Percentiles rank a stretch among this genome's conserved stretches.
These are phyloP conservation scores for Melikaiella ostensackeni DNA, from an alignment of 2,888 invertebrate genomes.

Conservation along the genomic window DNA sequence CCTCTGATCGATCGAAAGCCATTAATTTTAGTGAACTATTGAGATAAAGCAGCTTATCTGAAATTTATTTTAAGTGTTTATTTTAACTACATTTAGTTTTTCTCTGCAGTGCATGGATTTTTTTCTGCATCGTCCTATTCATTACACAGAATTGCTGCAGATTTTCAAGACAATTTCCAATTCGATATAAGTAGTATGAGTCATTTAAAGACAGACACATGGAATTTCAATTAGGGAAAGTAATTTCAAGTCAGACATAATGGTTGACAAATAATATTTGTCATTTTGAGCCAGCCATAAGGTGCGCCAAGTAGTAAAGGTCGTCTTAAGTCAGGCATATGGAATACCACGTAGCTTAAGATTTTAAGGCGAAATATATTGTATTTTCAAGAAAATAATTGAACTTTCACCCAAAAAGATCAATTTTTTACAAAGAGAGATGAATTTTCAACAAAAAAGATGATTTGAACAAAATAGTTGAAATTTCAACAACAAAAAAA, in stretches of 20 bases:
- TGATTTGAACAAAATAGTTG: no score
- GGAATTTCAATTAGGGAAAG: background rate
- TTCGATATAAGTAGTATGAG: background rate
- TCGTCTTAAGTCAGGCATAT: no score
- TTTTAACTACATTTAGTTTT: background rate
- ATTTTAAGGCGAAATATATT: no score
- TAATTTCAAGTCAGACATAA: background rate
- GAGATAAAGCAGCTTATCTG: background rate
- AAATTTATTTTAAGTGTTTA: constrained; percentile 1
- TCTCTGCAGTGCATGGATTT: background rate
- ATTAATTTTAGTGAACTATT: constrained; percentile 33
- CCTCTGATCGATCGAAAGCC: background rate
- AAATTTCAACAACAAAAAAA: no score
- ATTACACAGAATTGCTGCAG: background rate
- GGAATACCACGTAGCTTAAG: no score
- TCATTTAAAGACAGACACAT: background rate
- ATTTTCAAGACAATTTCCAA: background rate
- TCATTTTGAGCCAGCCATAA: no score
- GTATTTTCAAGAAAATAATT: no score
- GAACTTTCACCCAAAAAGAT: no score
- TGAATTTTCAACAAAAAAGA: no score
- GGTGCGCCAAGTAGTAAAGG: background rate
- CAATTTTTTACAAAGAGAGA: no score
- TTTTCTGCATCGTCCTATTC: background rate
- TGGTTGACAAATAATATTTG: no score